phyloP scores from a whole-genome alignment of 2,113 vertebrate genomes.

The Gopherus evgoodei region DNA sequence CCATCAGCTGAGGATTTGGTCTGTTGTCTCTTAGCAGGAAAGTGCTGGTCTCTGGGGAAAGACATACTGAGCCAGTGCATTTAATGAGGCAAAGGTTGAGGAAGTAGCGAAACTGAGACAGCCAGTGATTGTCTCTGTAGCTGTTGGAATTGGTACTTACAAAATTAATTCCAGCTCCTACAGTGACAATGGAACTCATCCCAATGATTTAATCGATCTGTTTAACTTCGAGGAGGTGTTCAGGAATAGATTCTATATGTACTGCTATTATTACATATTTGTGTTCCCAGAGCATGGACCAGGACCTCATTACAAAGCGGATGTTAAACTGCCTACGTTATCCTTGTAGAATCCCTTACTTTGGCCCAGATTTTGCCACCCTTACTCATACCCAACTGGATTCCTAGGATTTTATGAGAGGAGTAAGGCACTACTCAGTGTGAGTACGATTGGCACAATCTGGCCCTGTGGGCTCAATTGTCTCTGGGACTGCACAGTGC shows the following conservation, averaged over 20 bases:
- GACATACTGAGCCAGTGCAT: fast-evolving
- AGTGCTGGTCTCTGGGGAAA: not conserved
- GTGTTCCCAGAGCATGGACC: no score
- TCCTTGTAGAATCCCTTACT: not conserved
- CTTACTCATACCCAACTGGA: not conserved
- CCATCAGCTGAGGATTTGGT: not conserved
- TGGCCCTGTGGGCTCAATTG: not conserved
- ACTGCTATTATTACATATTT: not conserved
- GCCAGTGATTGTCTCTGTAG: not conserved
- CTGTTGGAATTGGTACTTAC: not conserved
- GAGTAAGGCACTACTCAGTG: not conserved
- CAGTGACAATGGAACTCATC: not conserved
- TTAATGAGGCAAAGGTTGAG: not conserved
- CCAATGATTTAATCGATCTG: not conserved
- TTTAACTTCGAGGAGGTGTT: not conserved
- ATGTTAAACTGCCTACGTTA: not conserved
- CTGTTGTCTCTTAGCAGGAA: fast-evolving
- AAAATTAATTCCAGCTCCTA: not conserved
- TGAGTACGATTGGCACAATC: not conserved
- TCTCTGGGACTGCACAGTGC: not conserved
- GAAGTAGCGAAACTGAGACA: not conserved
- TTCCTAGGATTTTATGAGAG: not conserved
- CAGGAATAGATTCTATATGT: not conserved
- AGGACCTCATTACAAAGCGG: not conserved
- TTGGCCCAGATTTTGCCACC: not conserved